phyloP scores from a whole-genome alignment of 2,113 vertebrate species.

The Pseudois nayaur region DNA sequence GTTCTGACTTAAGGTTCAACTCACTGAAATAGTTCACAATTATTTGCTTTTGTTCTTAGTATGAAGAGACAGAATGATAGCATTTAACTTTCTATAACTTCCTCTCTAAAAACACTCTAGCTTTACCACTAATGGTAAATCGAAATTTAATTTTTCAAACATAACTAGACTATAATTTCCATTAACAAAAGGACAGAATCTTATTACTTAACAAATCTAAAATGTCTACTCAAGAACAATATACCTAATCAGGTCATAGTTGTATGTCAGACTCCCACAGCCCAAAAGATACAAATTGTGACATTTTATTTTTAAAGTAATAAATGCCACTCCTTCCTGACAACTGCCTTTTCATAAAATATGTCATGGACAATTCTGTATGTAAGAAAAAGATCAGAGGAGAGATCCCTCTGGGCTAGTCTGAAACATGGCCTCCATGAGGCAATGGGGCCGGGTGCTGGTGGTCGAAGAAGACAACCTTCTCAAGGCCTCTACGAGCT shows the following conservation, averaged over 20 bases:
- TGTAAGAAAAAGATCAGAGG: not conserved
- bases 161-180: not conserved
- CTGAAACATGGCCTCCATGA: not conserved
- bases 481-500: not conserved
- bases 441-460: not conserved
- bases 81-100: conserved; percentile 32
- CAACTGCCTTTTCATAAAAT: not conserved
- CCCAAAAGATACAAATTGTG: not conserved
- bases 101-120: conserved; percentile 19
- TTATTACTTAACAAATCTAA: conserved; percentile 32
- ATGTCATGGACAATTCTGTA: not conserved
- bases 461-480: not conserved
- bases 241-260: not conserved
- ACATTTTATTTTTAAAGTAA: conserved; percentile 37
- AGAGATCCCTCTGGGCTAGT: not conserved
- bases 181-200: conserved; percentile 9
- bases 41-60: conserved; percentile 60
- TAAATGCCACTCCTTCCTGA: conserved; percentile 24
- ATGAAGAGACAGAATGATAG: conserved; percentile 51
- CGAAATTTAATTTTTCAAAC: conserved; percentile 32
- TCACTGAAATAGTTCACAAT: conserved; percentile 42
- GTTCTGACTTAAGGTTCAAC: conserved; percentile 56
- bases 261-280: not conserved
- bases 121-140: conserved; percentile 37
- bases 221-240: not conserved